These are phyloP conservation scores for Rhorus exstirpatorius DNA, from an alignment of 2,888 invertebrate species.

Conservation along the genomic window DNA sequence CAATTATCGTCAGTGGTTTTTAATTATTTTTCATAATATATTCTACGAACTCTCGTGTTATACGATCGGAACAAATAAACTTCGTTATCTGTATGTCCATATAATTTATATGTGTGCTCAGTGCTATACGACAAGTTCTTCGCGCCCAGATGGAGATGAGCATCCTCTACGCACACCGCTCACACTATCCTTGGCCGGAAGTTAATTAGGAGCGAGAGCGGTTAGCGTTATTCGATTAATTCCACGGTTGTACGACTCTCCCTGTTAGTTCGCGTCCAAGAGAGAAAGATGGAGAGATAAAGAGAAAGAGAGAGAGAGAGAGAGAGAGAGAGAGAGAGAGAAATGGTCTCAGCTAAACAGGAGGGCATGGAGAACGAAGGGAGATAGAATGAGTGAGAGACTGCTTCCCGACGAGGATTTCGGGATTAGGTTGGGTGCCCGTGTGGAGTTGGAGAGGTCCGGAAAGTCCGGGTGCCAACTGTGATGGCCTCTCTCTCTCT, in stretches of 20 bases:
- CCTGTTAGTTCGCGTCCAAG: slow-evolving; percentile 42
- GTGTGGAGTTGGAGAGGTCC: slow-evolving; percentile 53
- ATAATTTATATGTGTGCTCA: neutral
- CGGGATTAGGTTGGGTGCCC: slow-evolving; percentile 66
- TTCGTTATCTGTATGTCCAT: neutral
- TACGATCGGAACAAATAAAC: slow-evolving; percentile 41
- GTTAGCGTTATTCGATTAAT: slow-evolving; percentile 73
- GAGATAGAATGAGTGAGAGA: slow-evolving; percentile 45
- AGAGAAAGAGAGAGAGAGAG: slow-evolving; percentile 17
- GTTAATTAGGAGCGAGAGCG: slow-evolving; percentile 73
- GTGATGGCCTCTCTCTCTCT: too few relatives aligned
- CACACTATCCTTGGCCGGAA: slow-evolving; percentile 65
- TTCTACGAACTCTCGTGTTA: slow-evolving; percentile 31
- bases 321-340: slow-evolving; percentile 12
- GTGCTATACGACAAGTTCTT: slow-evolving; percentile 36
- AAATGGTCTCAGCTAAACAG: slow-evolving; percentile 20
- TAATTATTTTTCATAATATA: slow-evolving; percentile 32
- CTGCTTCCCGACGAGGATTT: slow-evolving; percentile 65
- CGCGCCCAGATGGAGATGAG: slow-evolving; percentile 57
- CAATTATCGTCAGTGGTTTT: slow-evolving; percentile 19
- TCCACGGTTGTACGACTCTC: slow-evolving; percentile 67
- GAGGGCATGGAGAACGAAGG: neutral
- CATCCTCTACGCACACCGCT: slow-evolving; percentile 4
- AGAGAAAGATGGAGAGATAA: neutral
- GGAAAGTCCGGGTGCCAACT: slow-evolving; percentile 80